These are phyloP conservation scores for Manis javanica DNA, from an alignment of 2,797 vertebrate species.

Conservation along the genomic window DNA sequence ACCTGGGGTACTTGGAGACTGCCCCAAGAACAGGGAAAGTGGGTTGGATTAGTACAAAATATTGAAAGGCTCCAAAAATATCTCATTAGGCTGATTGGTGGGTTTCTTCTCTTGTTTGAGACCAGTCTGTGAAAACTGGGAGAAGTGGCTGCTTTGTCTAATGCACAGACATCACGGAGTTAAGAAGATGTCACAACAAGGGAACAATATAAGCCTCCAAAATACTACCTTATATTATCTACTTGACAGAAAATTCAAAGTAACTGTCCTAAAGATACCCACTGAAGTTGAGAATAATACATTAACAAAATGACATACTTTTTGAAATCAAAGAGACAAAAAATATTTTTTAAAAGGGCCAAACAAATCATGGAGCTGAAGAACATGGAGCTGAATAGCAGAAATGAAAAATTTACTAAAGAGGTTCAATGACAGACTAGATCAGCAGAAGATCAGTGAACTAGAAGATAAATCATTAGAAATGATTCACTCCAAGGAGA, in stretches of 20 bases:
- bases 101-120: neutral
- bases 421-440: neutral
- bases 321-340: neutral
- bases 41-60: neutral
- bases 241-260: neutral
- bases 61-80: neutral
- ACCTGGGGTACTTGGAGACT: neutral
- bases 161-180: neutral
- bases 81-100: neutral
- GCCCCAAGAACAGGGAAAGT: neutral
- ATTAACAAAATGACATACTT: too few relatives aligned
- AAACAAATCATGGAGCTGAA: neutral
- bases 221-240: neutral
- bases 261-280: neutral
- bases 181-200: neutral
- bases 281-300: neutral
- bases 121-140: neutral
- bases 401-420: neutral
- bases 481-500: neutral
- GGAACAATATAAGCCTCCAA: neutral
- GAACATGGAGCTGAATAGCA: neutral
- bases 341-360: neutral
- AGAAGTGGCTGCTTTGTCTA: neutral
- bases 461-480: neutral
- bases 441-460: neutral